Percentiles rank a stretch among this genome's conserved stretches.
Conservation (phyloP, 2,797 vertebrate genomes). For the Halcyon leucocephala region DNA sequence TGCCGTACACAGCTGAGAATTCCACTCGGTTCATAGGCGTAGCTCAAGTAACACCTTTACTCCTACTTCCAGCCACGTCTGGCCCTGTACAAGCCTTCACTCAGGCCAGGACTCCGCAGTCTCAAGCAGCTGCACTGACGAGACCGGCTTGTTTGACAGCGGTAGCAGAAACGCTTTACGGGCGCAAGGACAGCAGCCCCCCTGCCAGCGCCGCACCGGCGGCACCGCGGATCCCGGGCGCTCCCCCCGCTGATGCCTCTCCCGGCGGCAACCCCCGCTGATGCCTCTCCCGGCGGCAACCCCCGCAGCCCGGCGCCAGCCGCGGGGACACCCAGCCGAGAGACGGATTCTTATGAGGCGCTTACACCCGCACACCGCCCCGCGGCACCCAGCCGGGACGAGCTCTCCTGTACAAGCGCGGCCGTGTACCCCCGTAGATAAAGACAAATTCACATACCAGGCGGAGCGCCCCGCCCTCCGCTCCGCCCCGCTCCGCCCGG, state of each 20-base stretch:
- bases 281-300: too few species aligned
- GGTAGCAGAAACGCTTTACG: too few species aligned
- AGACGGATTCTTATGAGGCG: neutral
- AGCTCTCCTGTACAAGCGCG: fast-evolving
- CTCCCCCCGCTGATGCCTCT: neutral
- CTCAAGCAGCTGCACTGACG: fast-evolving
- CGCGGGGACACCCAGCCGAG: neutral
- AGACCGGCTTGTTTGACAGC: fast-evolving
- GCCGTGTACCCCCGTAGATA: fast-evolving
- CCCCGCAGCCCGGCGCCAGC: neutral
- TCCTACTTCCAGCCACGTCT: neutral
- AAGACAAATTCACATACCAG: fast-evolving
- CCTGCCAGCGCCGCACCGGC: neutral
- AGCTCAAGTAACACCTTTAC: neutral
- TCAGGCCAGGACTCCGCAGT: fast-evolving
- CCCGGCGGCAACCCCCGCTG: fast-evolving
- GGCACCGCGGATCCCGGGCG: neutral
- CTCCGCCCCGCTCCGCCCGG: too few species aligned
- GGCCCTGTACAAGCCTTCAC: neutral
- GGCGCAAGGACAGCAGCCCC: neutral
- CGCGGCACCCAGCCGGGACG: fast-evolving
- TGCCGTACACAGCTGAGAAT: neutral
- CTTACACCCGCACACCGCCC: too few species aligned
- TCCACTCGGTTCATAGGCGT: neutral
- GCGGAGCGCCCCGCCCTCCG: neutral